Base-by-base conservation (phyloP, 2,797 vertebrate species). In the Girardinus metallicus region DNA sequence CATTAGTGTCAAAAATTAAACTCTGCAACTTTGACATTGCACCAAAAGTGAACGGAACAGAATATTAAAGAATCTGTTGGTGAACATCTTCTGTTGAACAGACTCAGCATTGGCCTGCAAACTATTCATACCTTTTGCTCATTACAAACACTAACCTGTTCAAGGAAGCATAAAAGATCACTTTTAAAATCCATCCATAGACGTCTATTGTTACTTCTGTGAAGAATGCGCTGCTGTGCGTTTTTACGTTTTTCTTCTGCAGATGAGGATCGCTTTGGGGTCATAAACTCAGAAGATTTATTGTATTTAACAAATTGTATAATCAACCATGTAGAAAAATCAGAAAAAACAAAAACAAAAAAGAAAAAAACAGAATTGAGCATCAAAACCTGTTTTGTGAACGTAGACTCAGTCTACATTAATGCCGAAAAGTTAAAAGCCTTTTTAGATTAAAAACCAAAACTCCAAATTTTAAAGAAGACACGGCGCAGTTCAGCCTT, bases 11-110 rank as follows among this genome's bases (percentile, higher is more conserved):
- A 86, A 16, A 74, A 43, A 46, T 23, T 34, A 53, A 23, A 39
- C 4, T 77, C 75, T 72, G 73, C 77, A 82, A 66, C 78, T 80
- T 74, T 72, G 16, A 68, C 36, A 80, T 51, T 75, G 79, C 10
- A 53, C 43, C 23, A 81, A 70, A 78, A 66, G 43, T 64, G 23
- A 51, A 1, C 16, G 23, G 39, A 16, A 66, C 43, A 29, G 26
- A 13, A 80, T 43, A 79, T 41, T 0, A 26, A 6, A 47, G 44
- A 78, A 7, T 26, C 2, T 31, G 34, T 16, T 64, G 13, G 26
- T 16, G 12, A 29, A 76, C 31, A 10, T 53, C 60, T n/a, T 74
- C 31, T 39, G 49, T 46, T 46, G 39, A 29, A 12, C 39, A 9
- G 41, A 60, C 46, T 70, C 29, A 62, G 7, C 31, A 51, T 21